These are phyloP conservation scores for Nowickia ferox DNA, from an alignment of 2,888 invertebrate genomes.

Conservation along the genomic window DNA sequence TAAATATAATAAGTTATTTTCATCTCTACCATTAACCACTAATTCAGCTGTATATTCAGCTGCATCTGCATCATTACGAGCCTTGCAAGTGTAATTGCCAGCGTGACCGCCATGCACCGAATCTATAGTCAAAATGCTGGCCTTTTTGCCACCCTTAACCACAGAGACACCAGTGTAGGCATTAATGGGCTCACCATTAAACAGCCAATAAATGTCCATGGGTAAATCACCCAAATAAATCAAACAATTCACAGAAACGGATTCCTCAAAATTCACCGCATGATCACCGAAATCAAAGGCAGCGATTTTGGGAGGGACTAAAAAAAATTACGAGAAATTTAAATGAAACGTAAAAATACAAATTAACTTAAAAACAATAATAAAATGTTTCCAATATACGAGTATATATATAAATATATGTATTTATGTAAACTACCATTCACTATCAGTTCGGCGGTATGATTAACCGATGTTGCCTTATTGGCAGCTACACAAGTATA, in stretches of 20 bases:
- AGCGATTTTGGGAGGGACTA: slow-evolving; percentile 90
- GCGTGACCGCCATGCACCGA: slow-evolving; percentile 87
- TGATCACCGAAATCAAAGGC: slow-evolving; percentile 89
- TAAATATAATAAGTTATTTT: background rate
- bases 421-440: slow-evolving; percentile 83
- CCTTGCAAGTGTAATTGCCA: slow-evolving; percentile 90
- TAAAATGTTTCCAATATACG: background rate
- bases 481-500: slow-evolving; percentile 89
- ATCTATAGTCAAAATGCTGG: slow-evolving; percentile 86
- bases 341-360: slow-evolving; percentile 27
- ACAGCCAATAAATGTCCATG: slow-evolving; percentile 85
- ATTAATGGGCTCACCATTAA: slow-evolving; percentile 84
- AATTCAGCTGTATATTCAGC: slow-evolving; percentile 88
- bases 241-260: slow-evolving; percentile 86
- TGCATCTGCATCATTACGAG: slow-evolving; percentile 88
- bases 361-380: slow-evolving; percentile 34
- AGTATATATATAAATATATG: background rate
- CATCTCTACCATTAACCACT: slow-evolving; percentile 87
- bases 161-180: slow-evolving; percentile 83
- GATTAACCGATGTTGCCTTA: slow-evolving; percentile 85
- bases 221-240: slow-evolving; percentile 87
- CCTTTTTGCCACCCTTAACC: slow-evolving; percentile 85
- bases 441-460: slow-evolving; percentile 86
- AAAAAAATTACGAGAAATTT: slow-evolving; percentile 11
- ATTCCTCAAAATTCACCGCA: slow-evolving; percentile 87